Conservation (phyloP, 1,140 invertebrate species). For the Drosophila pallidifrons region DNA sequence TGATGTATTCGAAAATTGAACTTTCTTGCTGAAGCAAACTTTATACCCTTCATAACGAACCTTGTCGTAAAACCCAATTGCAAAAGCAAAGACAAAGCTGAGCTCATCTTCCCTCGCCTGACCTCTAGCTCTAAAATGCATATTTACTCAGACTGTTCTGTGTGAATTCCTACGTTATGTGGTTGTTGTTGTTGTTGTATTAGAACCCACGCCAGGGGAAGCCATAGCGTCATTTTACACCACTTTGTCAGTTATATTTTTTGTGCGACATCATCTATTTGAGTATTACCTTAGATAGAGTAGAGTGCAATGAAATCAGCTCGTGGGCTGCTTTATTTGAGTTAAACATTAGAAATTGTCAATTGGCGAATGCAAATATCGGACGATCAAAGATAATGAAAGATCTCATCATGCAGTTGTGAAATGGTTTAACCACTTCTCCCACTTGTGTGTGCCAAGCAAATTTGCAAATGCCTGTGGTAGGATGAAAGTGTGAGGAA, state of each 20-base stretch:
- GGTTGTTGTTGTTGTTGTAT: constrained; percentile 31
- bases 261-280: constrained; percentile 26
- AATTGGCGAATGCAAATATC: constrained; percentile 38
- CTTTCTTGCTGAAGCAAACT: constrained; percentile 6
- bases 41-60: constrained; percentile 32
- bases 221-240: constrained; percentile 46
- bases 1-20: constrained; percentile 10
- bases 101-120: constrained; percentile 53
- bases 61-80: constrained; percentile 33
- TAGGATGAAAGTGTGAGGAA: background rate
- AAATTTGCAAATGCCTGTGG: constrained; percentile 28
- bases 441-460: constrained; percentile 2
- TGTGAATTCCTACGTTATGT: constrained; percentile 22
- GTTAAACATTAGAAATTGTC: constrained; percentile 59
- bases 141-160: constrained; percentile 33
- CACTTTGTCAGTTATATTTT: constrained; percentile 24
- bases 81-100: constrained; percentile 48
- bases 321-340: constrained; percentile 41
- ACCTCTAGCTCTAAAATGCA: constrained; percentile 14
- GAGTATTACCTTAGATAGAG: constrained; percentile 23
- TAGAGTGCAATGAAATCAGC: constrained; percentile 5
- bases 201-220: constrained; percentile 16
- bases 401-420: constrained; percentile 41
- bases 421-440: constrained; percentile 46
- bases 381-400: constrained; percentile 38